Percentiles rank a stretch among this genome's conserved stretches.
These are phyloP conservation scores for Oligia fasciuncula DNA, from an alignment of 2,888 invertebrate species.

Conservation along the genomic window DNA sequence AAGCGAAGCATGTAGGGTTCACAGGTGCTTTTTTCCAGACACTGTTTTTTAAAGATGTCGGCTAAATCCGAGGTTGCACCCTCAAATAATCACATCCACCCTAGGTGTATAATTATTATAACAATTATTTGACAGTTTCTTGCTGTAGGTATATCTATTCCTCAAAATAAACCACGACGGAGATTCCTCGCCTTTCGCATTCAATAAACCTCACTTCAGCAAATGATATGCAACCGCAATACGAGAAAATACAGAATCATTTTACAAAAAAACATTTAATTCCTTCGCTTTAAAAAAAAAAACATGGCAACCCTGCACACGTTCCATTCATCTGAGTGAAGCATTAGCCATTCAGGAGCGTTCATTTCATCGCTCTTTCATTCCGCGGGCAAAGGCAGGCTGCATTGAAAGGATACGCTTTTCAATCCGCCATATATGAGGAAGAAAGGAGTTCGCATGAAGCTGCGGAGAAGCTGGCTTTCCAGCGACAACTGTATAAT, in stretches of 20 bases:
- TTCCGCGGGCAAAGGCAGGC: conserved; percentile 64
- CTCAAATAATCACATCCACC: not conserved
- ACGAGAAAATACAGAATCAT: conserved; percentile 17
- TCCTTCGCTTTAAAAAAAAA: conserved; percentile 25
- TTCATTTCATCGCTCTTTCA: conserved; percentile 75
- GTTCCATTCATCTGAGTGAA: conserved; percentile 70
- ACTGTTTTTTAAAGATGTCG: not conserved
- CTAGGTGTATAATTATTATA: not conserved
- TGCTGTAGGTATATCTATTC: not conserved
- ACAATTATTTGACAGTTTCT: not conserved
- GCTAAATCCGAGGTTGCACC: not conserved
- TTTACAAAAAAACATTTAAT: conserved; percentile 1
- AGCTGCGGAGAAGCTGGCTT: conserved; percentile 44
- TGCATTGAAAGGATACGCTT: conserved; percentile 74
- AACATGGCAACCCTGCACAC: conserved; percentile 49
- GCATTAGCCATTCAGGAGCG: conserved; percentile 78
- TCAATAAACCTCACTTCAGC: conserved; percentile 5
- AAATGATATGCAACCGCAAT: conserved; percentile 15
- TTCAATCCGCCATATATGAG: conserved; percentile 63
- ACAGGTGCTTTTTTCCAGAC: not conserved
- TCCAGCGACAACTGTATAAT: conserved; percentile 57
- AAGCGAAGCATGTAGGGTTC: conserved; percentile 37
- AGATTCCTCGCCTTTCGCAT: not conserved
- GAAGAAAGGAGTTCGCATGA: conserved; percentile 51
- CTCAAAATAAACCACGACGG: not conserved